phyloP scores from a whole-genome alignment of 2,888 invertebrate species.

The Pyrgus malvae region DNA sequence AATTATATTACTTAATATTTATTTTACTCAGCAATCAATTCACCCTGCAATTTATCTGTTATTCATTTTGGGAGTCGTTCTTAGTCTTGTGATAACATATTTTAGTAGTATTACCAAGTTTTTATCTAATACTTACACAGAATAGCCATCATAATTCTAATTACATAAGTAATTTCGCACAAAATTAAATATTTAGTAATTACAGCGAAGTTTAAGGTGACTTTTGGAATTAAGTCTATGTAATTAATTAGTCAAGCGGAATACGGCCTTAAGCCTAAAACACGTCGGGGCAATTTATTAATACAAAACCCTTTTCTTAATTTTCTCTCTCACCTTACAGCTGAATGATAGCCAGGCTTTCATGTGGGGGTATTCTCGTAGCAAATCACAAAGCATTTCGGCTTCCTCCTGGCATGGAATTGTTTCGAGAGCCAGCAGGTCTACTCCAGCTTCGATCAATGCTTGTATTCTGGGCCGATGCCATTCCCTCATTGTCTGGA shows the following conservation, averaged over 20 bases:
- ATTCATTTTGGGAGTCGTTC: too few species aligned
- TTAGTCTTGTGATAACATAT: too few species aligned
- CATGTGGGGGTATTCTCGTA: slow-evolving; percentile 88
- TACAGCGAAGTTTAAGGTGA: slow-evolving; percentile 20
- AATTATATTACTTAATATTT: too few species aligned
- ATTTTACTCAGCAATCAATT: too few species aligned
- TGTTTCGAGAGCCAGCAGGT: slow-evolving; percentile 94
- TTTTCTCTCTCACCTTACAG: slow-evolving; percentile 84
- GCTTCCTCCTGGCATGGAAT: slow-evolving; percentile 95
- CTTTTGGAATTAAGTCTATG: slow-evolving; percentile 23
- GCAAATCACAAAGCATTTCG: slow-evolving; percentile 88
- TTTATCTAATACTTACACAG: neutral
- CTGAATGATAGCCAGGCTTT: slow-evolving; percentile 95
- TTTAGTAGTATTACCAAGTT: too few species aligned
- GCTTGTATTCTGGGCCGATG: slow-evolving; percentile 91
- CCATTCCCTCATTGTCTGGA: slow-evolving; percentile 87
- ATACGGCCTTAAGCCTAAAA: slow-evolving; percentile 16
- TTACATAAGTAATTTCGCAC: neutral
- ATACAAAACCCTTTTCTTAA: slow-evolving; percentile 25
- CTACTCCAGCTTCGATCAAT: slow-evolving; percentile 90
- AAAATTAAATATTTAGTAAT: slow-evolving; percentile 23
- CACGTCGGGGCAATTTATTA: slow-evolving; percentile 24
- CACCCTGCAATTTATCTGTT: too few species aligned
- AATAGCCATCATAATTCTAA: slow-evolving; percentile 13
- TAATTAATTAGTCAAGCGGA: slow-evolving; percentile 25